phyloP scores from a whole-genome alignment of 2,113 vertebrate species.

The Anguilla japonica region DNA sequence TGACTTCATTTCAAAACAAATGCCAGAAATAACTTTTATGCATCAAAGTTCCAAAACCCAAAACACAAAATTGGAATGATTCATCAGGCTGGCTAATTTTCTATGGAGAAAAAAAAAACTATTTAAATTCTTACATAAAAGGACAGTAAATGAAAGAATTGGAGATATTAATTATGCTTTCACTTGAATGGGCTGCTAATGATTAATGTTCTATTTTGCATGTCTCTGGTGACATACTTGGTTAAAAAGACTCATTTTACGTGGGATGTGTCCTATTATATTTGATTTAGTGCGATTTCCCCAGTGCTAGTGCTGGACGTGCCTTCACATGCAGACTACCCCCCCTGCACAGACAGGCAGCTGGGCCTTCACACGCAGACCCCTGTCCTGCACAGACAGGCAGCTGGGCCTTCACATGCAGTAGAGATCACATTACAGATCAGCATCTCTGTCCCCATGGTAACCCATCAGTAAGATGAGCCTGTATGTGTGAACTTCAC shows the following conservation, averaged over 20 bases:
- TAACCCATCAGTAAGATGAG: too few species aligned
- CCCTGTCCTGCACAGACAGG: too few species aligned
- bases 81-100: neutral
- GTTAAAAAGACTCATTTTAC: too few species aligned
- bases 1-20: neutral
- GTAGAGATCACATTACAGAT: too few species aligned
- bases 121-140: neutral
- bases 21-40: slow-evolving; percentile 20
- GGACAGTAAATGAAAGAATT: neutral
- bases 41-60: slow-evolving; percentile 29
- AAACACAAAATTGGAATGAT: slow-evolving; percentile 9
- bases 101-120: neutral
- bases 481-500: too few species aligned
- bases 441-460: too few species aligned
- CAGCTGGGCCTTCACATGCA: too few species aligned
- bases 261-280: neutral
- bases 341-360: too few species aligned
- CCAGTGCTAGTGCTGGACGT: neutral
- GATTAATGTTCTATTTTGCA: neutral
- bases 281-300: neutral
- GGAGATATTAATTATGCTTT: neutral
- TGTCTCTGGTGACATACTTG: neutral
- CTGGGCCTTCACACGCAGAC: too few species aligned
- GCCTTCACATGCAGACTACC: too few species aligned
- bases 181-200: neutral